Base-by-base conservation (phyloP, 1,140 invertebrate genomes). In the Eupristina koningsbergeri region DNA sequence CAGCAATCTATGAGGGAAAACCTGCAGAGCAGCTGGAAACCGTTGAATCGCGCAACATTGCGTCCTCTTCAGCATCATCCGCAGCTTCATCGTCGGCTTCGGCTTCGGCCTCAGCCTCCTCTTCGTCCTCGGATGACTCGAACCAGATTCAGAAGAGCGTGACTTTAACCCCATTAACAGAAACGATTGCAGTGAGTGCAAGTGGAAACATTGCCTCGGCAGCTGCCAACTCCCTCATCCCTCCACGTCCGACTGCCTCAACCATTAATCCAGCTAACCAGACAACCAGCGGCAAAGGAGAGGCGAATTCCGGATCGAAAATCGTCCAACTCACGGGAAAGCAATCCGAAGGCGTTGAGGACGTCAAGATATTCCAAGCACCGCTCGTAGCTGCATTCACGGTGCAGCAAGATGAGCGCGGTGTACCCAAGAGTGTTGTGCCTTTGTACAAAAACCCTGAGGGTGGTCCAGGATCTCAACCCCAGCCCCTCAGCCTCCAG, bases 341-440 rank as follows among this genome's bases (percentile, higher is more conserved):
- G 87, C 31, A 79, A 61, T 84, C 80, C 19, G 86, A 87, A 31
- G 81, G 74, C 2, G 90, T 94, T 87, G 94, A 94, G 86, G 95
- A 96, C 80, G 96, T 97, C 19, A 96, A 96, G 88, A 96, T 97
- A 73, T 96, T 96, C 87, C 94, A 95, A 85, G 96, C 96, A 9
- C 96, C 96, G 0, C 87, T 97, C 47, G 95, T 97, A 0, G 96
- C 96, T 1, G 96, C 96, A 0, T 97, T 97, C 86, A 97, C 96
- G 0, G 95, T 97, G 3, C 95, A 97, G 86, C 95, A 97, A 89
- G 96, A 97, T 87, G 95, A 95, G 75, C 93, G 93, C 45, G 96
- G 96, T 1, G 87, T 95, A 29, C 95, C 96, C 0, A 95, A 95
- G 84, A 96, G 94, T 88, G 95, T 97, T 3, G 95, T 96, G 79